phyloP scores from a whole-genome alignment of 1,140 invertebrate species.

The Hyphantria cunea region DNA sequence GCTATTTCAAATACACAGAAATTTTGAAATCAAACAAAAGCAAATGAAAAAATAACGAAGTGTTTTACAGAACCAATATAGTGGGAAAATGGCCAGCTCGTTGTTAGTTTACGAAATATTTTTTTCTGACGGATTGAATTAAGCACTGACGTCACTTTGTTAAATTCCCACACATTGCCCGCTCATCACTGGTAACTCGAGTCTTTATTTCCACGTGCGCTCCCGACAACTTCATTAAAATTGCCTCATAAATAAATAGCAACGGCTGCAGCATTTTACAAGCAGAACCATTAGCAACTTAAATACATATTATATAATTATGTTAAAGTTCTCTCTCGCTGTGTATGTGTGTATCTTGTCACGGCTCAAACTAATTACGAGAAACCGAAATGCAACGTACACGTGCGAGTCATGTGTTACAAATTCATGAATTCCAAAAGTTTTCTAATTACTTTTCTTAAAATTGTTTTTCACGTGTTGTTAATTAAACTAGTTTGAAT shows the following conservation, averaged over 20 bases:
- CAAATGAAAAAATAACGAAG: no score
- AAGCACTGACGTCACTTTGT: slow-evolving; percentile 1
- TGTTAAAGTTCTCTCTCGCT: background rate
- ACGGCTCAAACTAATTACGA: background rate
- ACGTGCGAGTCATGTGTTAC: background rate
- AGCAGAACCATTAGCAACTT: slow-evolving; percentile 6
- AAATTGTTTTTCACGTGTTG: background rate
- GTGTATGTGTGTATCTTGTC: no score
- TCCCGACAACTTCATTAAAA: slow-evolving; percentile 27
- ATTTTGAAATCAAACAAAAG: no score
- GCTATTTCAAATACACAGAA: no score
- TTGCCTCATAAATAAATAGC: slow-evolving; percentile 27
- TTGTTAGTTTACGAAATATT: no score
- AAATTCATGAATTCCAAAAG: background rate
- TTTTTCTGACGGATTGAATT: no score
- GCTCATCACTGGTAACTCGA: no score
- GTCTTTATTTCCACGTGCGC: slow-evolving; percentile 15
- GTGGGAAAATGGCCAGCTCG: no score
- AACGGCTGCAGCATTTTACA: slow-evolving; percentile 4
- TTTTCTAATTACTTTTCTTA: background rate
- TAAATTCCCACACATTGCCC: no score
- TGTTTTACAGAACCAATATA: no score
- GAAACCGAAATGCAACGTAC: slow-evolving; percentile 1
- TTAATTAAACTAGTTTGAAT: background rate
- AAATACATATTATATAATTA: slow-evolving; percentile 25